Base-by-base conservation (phyloP, 1,140 invertebrate genomes). In the Diuraphis noxia region DNA sequence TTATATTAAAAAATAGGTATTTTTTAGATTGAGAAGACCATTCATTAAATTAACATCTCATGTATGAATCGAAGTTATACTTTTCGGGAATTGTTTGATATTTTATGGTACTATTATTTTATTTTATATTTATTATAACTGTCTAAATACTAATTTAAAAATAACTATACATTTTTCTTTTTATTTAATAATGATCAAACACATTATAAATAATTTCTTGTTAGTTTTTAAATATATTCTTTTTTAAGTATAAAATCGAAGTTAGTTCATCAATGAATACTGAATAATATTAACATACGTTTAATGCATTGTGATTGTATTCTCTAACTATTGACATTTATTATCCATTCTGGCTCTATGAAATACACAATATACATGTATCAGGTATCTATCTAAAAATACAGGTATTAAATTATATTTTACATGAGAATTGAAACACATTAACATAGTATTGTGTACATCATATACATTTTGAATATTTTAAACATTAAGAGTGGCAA, bases 401-500 rank as follows among this genome's bases (percentile, higher is more conserved):
- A 86, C 17, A 82, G 43, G 43, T 46, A 17, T 23, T 46, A 84
- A 84, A 38, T 84, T n/a, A 34, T 86, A n/a, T 38, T 86, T 86
- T 86, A 36, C 46, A 86, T 86, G 10, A 52, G 46, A 86, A 52
- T 38, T 43, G 82, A 84, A 52, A 82, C 30, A n/a, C 13, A 86
- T 2, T 52, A 34, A 0, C 1, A n/a, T 72, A 86, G 34, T 52
- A 86, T 86, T 86, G 4, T 52, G 10, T 30, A 86, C 7, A 86
- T 36, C 23, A n/a, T n/a, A n/a, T 52, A 21, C 1, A 17, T 13
- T 52, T 86, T 49, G n/a, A 49, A 49, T 86, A 49, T 49, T 86
- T 86, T n/a, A 86, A 85, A 86, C 9, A 36, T 36, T 49, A 34
- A 49, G 34, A 86, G 52, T 86, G 36, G n/a, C n/a, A n/a, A n/a